Evolutionary conservation across 2,113 vertebrate genomes (phyloP).

Genomic region (Sus scrofa): DNA sequence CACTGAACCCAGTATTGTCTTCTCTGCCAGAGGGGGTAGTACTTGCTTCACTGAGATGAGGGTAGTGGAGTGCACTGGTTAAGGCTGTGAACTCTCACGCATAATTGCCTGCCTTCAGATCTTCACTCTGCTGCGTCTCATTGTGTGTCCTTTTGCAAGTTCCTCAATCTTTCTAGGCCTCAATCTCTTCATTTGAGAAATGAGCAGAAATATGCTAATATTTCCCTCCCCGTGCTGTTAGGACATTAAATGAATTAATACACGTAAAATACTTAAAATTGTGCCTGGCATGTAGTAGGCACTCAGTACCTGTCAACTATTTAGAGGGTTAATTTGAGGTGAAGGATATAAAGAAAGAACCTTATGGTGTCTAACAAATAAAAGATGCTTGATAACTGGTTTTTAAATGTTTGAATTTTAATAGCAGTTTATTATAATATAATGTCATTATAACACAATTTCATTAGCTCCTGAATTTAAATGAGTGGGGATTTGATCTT

Average conservation of each 20-base stretch:
- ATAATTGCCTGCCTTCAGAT: background rate
- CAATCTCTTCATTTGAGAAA: conserved; percentile 32
- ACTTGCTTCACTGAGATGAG: background rate
- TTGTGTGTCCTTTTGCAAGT: background rate
- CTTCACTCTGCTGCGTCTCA: background rate
- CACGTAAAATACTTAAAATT: background rate
- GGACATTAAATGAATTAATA: conserved; percentile 8
- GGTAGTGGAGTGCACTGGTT: background rate
- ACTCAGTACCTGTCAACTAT: background rate
- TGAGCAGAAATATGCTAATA: background rate
- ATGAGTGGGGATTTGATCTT: background rate
- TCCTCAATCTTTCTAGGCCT: background rate
- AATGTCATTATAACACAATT: conserved; percentile 31
- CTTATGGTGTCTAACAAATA: background rate
- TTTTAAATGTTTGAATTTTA: conserved; percentile 22
- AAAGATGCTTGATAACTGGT: background rate
- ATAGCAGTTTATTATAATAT: background rate
- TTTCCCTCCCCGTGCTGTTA: background rate
- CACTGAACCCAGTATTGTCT: background rate
- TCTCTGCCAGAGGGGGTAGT: background rate
- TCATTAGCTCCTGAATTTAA: background rate
- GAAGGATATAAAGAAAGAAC: background rate
- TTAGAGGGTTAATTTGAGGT: conserved; percentile 45
- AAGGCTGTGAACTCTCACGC: background rate
- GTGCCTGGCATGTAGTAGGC: background rate